Evolutionary conservation across 2,797 vertebrate species (phyloP).

Genomic region (Salmo trutta): DNA sequence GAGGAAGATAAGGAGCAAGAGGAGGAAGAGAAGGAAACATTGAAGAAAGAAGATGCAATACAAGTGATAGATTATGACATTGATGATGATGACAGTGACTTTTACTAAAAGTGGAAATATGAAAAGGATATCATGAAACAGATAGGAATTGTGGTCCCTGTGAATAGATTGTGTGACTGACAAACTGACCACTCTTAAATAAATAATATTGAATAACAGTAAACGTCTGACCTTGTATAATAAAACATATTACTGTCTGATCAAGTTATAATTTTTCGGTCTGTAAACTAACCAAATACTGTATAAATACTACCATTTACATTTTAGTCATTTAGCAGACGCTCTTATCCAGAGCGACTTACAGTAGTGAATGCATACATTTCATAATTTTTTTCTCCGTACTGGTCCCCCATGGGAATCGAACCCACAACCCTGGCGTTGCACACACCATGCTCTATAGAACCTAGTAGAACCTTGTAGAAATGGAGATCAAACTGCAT

Average conservation of each 20-base stretch:
- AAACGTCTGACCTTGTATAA: neutral
- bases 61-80: constrained; percentile 57
- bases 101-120: constrained; percentile 34
- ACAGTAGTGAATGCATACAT: no score
- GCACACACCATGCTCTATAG: no score
- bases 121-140: neutral
- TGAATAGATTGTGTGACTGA: neutral
- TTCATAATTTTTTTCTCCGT: no score
- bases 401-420: no score
- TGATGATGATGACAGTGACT: constrained; percentile 61
- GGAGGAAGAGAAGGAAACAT: neutral
- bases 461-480: no score
- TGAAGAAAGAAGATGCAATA: constrained; percentile 44
- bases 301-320: neutral
- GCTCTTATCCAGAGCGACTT: no score
- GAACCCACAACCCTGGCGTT: no score
- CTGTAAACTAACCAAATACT: neutral
- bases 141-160: neutral
- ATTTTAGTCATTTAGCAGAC: no score
- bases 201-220: neutral
- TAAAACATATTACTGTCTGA: neutral
- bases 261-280: neutral
- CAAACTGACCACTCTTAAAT: neutral
- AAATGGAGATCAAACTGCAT: neutral
- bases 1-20: constrained; percentile 21